Evolutionary conservation across 2,888 invertebrate genomes (phyloP).

Genomic region (Serripes groenlandicus): DNA sequence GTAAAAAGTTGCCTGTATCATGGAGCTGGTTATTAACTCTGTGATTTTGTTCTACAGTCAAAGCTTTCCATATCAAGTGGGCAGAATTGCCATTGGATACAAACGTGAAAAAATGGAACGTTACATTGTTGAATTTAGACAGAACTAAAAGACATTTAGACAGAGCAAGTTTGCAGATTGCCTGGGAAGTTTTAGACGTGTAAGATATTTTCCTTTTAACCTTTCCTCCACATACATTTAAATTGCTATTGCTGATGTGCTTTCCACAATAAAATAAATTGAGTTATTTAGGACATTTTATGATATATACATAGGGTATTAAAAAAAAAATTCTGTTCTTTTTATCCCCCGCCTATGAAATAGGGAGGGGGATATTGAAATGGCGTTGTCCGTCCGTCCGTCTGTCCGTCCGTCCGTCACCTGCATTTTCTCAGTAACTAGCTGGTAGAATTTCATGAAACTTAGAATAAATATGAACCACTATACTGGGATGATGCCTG

Average conservation of each 20-base stretch:
- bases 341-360: not conserved
- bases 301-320: not conserved
- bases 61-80: constrained; percentile 98
- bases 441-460: too few species aligned
- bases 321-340: not conserved
- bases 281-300: not conserved
- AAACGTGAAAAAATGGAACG: constrained; percentile 99
- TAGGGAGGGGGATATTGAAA: too few species aligned
- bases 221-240: not conserved
- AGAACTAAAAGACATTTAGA: constrained; percentile 98
- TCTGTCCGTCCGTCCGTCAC: too few species aligned
- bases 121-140: constrained; percentile 96
- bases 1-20: too few species aligned
- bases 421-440: too few species aligned
- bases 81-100: constrained; percentile 97
- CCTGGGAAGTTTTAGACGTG: constrained; percentile 99
- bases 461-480: too few species aligned
- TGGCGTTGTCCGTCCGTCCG: too few species aligned
- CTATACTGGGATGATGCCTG: too few species aligned
- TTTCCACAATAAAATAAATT: not conserved
- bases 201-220: constrained; percentile 84
- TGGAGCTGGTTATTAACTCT: too few species aligned
- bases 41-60: too few species aligned
- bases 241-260: not conserved
- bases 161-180: constrained; percentile 96